Base-by-base conservation (phyloP, 53 echinoderm and acorn worm genomes). In the Hippasteria phrygiana region DNA sequence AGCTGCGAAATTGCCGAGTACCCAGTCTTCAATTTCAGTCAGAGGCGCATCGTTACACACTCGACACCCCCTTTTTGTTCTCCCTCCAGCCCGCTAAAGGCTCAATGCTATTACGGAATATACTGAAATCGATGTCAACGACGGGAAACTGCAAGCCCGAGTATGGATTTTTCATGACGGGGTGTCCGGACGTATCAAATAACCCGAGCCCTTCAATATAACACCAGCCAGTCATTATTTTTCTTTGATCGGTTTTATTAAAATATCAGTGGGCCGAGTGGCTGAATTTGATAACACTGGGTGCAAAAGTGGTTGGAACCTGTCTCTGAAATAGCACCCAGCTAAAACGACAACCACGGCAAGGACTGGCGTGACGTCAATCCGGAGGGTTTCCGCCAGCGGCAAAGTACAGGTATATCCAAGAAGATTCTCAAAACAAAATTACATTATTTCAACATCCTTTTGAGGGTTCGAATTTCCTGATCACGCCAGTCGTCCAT, bases 291-390 rank as follows among this genome's bases (percentile, higher is more conserved):
- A 66, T 73, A 42, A 40, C 4, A 32, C 41, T 43, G 43, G 73
- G 24, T 73, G 11, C 26, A 22, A 26, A 73, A 43, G 24, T 73
- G 73, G n/a, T 42, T 20, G 42, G 43, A 2, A 73, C 5, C 24
- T 40, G 41, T 18, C 40, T 73, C 24, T 43, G 43, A 73, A 71
- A 71, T 17, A 39, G 38, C 71, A 71, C 17, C 17, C n/a, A 34
- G 67, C 18, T 13, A 6, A 40, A 42, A 22, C 73, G 43, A 4
- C 40, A 73, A 20, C 20, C n/a, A 4, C 20, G 42, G 40, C 27
- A 41, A 24, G 4, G 73, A 43, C 24, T 40, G 42, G 8, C 13
- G 73, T 73, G 73, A 73, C 73, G 73, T 73, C 73, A 73, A 42
- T 73, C 4, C 41, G 34, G 17, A 11, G 33, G 11, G 34, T 8